Evolutionary conservation across 2,113 vertebrate species (phyloP).

Genomic region (Eupsittula cactorum): DNA sequence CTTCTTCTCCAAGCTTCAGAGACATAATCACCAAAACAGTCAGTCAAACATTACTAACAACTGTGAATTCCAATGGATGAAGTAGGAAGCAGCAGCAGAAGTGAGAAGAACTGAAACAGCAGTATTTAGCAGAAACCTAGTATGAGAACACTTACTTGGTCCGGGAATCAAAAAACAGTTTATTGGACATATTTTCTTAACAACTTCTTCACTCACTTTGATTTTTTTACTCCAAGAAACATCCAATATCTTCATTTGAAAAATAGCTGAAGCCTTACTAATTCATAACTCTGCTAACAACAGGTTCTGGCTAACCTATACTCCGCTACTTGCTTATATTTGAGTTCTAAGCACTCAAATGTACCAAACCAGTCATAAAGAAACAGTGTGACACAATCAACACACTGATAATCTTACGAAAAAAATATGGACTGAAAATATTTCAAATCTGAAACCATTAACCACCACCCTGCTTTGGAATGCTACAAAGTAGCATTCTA

Average conservation of each 20-base stretch:
- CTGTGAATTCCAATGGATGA: neutral
- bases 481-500: neutral
- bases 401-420: neutral
- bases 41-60: neutral
- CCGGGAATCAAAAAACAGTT: neutral
- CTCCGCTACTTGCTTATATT: neutral
- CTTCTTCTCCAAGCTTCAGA: neutral
- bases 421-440: neutral
- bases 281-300: neutral
- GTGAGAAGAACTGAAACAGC: neutral
- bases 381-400: neutral
- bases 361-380: neutral
- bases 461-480: neutral
- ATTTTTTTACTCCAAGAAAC: neutral
- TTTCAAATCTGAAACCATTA: neutral
- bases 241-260: neutral
- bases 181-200: neutral
- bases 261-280: neutral
- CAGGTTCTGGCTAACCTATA: neutral
- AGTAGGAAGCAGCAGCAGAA: neutral
- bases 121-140: neutral
- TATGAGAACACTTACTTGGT: neutral
- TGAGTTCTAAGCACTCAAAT: neutral
- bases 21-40: neutral
- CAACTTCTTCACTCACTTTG: neutral